Conservation (phyloP, 2,888 invertebrate genomes). For the Eubasilissa splendida region DNA sequence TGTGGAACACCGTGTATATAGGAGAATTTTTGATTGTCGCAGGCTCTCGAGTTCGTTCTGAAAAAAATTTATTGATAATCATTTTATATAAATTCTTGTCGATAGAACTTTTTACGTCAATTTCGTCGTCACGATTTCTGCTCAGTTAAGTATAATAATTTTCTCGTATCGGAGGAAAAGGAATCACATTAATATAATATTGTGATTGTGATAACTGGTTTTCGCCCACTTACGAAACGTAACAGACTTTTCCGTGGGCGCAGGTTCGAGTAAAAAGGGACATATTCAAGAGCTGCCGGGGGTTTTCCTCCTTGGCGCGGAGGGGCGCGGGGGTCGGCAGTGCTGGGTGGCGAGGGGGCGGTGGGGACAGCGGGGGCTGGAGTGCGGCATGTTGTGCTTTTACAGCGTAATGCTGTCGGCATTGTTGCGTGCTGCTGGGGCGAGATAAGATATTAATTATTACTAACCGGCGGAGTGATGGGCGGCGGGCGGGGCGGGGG, state of each 20-base stretch:
- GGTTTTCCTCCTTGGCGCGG: constrained; percentile 26
- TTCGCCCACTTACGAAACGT: background rate
- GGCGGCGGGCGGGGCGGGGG: constrained; percentile 11
- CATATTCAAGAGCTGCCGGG: constrained; percentile 7
- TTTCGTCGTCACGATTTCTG: background rate
- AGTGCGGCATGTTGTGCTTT: constrained; percentile 54
- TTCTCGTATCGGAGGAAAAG: no score
- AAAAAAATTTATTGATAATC: background rate
- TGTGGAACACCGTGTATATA: no score
- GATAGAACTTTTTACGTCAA: no score
- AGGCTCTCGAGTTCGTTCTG: no score
- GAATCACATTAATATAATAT: no score
- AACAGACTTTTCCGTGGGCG: constrained; percentile 3
- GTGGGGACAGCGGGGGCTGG: constrained; percentile 6
- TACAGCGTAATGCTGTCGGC: constrained; percentile 58
- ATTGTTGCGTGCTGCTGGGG: constrained; percentile 66
- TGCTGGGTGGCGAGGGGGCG: background rate
- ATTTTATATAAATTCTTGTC: background rate
- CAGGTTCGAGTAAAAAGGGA: constrained; percentile 2
- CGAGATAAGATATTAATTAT: constrained; percentile 70
- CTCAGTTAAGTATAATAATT: no score
- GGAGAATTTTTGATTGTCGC: no score
- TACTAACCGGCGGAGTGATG: constrained; percentile 63
- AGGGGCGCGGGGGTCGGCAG: background rate
- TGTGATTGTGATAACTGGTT: background rate